Evolutionary conservation across 2,797 vertebrate genomes (phyloP), one percentile per base, ranked within the genome.

Genomic region (Leptoclinus maculatus): DNA sequence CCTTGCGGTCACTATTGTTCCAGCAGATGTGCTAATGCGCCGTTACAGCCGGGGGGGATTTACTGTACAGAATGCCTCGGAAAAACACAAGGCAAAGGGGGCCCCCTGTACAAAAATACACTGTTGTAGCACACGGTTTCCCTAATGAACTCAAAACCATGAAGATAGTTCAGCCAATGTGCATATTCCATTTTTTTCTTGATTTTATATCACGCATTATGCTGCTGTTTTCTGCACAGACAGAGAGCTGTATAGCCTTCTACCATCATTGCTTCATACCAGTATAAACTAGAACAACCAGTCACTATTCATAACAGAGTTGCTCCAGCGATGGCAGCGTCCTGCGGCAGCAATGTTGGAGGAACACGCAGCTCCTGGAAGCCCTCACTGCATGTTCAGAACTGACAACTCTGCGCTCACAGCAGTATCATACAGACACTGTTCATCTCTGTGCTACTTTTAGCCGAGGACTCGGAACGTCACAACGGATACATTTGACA

Each of bases 1-100:
- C 75, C 49, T 69, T 64, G 73, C 60, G 8, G 25, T 81, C 79
- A 62, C 79, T 80, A 45, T 87, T 88, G 83, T 89, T 87, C 57
- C 49, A 67, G 65, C 49, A 70, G 65, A 88, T 83, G 85, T 78
- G 79, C 69, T 91, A 85, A 88, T 87, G 80, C 65, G 51, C 59
- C 66, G 78, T 80, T 85, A 85, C 45, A 83, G 66, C 43, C 8
- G 0, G 51, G 56, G 56, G 78, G 78, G 72, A 87, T 88, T 87
- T 75, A 45, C 62, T 43, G 39, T 45, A 76, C 65, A 84, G 68
- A 73, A 43, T 64, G 74, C 65, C 76, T 75, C 5, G 0, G 8
- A 56, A 70, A 70, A 86, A 74, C 27, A 51, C 25, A 68, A 70
- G 53, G 56, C 49, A 74, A 80, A 85, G 79, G 21, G 34, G 54